These are phyloP conservation scores for Autographa gamma DNA, from an alignment of 2,888 invertebrate genomes.

Conservation along the genomic window DNA sequence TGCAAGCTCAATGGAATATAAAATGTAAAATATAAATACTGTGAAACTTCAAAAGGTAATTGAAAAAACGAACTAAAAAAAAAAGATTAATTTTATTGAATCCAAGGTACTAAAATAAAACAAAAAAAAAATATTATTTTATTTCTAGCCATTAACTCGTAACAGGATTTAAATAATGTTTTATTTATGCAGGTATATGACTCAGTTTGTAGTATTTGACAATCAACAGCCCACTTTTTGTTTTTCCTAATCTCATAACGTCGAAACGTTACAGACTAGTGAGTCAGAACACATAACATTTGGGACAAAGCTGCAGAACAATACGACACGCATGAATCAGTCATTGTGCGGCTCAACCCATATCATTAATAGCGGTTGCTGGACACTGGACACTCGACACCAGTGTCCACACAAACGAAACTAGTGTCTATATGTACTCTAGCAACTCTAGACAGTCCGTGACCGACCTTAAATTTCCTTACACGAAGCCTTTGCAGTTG, in stretches of 20 bases:
- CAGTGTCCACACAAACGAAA: constrained; percentile 33
- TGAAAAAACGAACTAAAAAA: no score
- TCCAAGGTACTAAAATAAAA: no score
- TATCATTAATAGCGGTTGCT: constrained; percentile 2
- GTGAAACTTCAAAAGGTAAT: no score
- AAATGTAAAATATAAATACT: no score
- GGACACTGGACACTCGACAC: not conserved
- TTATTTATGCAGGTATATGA: no score
- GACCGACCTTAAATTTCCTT: constrained; percentile 80
- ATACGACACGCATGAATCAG: constrained; percentile 2
- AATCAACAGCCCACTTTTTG: no score
- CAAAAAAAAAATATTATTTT: no score
- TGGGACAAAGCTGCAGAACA: not conserved
- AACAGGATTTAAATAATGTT: no score
- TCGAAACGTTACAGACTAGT: not conserved
- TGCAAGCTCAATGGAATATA: no score
- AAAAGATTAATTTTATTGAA: no score
- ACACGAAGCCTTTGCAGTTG: constrained; percentile 83
- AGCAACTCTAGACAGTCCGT: constrained; percentile 66
- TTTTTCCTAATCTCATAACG: not conserved
- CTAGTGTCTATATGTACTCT: constrained; percentile 56
- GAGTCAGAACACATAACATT: not conserved
- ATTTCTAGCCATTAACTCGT: no score
- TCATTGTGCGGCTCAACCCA: not conserved
- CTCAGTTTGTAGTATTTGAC: no score